phyloP scores from a whole-genome alignment of 2,797 vertebrate species.

The Danio albolineatus region DNA sequence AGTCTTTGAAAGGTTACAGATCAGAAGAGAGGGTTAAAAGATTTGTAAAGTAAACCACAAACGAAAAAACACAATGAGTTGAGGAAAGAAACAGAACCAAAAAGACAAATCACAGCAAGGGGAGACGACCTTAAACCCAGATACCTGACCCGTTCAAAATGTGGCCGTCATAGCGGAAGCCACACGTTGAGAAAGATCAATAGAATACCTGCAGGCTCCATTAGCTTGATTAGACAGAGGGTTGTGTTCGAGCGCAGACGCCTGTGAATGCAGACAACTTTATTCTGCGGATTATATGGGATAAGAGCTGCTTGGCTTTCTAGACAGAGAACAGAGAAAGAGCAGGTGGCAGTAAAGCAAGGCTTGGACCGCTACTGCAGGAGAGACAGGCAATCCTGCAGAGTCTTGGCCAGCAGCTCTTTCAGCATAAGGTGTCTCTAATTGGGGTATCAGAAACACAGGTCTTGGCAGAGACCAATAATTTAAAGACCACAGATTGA shows the following conservation, averaged over 20 bases:
- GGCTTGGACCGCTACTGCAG: slow-evolving; percentile 25
- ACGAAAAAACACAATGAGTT: slow-evolving; percentile 68
- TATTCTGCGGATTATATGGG: slow-evolving; percentile 87
- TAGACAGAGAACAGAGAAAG: slow-evolving; percentile 73
- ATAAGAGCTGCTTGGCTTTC: slow-evolving; percentile 77
- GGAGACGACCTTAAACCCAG: slow-evolving; percentile 39
- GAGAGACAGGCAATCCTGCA: slow-evolving; percentile 81
- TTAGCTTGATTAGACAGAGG: slow-evolving; percentile 91
- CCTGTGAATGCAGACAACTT: slow-evolving; percentile 83
- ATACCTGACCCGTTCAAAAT: slow-evolving; percentile 82
- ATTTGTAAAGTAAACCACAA: slow-evolving; percentile 81
- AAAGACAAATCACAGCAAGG: slow-evolving; percentile 62
- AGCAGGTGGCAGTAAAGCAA: slow-evolving; percentile 42
- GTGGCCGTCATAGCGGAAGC: slow-evolving; percentile 85
- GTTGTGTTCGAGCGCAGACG: slow-evolving; percentile 70
- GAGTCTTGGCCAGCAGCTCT: slow-evolving; percentile 77
- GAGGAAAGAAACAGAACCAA: slow-evolving; percentile 67
- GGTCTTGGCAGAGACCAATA: slow-evolving; percentile 75
- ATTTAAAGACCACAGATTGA: slow-evolving; percentile 68
- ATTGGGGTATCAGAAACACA: slow-evolving; percentile 83
- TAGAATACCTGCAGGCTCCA: slow-evolving; percentile 89
- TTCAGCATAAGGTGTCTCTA: slow-evolving; percentile 82
- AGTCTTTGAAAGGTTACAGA: slow-evolving; percentile 84
- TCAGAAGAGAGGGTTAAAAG: slow-evolving; percentile 76
- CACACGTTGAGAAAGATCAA: slow-evolving; percentile 84